Base-by-base conservation (phyloP, 1,140 invertebrate genomes). In the Mylabris phalerata region DNA sequence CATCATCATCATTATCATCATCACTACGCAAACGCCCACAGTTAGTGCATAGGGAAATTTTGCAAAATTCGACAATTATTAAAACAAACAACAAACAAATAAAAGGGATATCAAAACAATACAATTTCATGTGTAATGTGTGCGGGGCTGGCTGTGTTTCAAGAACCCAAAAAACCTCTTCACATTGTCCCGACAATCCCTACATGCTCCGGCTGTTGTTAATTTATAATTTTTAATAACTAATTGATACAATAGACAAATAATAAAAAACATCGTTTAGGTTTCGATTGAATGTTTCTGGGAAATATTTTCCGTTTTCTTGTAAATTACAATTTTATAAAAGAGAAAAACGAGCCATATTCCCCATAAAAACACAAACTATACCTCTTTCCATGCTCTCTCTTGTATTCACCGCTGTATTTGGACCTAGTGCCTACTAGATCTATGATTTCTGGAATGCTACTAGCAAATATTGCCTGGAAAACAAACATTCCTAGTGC, bases 361-460 rank as follows among this genome's bases (percentile, higher is more conserved):
- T 66, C 59, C 51, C 56, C 51, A 49, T 40, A 11, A 1, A 32
- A 44, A n/a, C 50, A 50, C 46, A 42, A 56, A 61, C 45, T 59
- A 52, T 93, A 95, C 93, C 92, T 95, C 87, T 95, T 96, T 87
- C 92, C 93, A 77, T 95, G 92, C 85, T 95, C 93, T 81, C 90
- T 87, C 85, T 94, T 95, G 84, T 94, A 93, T 82, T 93, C 89
- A 77, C 93, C 93, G 82, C 90, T 90, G 85, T 95, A 97, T 84
- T 96, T 96, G 83, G 92, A 93, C 80, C 93, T 90, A 87, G 88
- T 92, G 82, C 92, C 92, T 85, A 95, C 90, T 82, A 96, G 89
- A 84, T 97, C 94, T 84, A 95, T 94, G 83, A 97, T 95, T 87
- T 97, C 93, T 75, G 93, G 94, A 83, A 97, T 95, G 86, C 92